phyloP scores from a whole-genome alignment of 2,888 invertebrate genomes.

The Listrodromus nycthemerus region DNA sequence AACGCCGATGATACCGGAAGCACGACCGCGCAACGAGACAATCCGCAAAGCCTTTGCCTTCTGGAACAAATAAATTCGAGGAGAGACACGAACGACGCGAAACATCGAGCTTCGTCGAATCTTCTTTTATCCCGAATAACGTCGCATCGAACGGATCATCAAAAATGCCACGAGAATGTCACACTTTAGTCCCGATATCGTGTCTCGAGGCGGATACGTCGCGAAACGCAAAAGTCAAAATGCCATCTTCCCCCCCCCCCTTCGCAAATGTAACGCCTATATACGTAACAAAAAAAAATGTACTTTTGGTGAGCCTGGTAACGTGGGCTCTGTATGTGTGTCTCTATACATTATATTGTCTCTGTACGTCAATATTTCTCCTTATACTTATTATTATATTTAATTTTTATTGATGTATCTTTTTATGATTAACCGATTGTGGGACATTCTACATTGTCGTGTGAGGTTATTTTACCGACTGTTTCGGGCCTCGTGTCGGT shows the following conservation, averaged over 20 bases:
- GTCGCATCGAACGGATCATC: conserved; percentile 9
- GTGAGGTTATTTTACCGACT: neutral
- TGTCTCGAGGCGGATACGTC: conserved; percentile 29
- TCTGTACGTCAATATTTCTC: conserved; percentile 54
- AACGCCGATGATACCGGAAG: conserved; percentile 64
- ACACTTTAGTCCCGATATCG: conserved; percentile 41
- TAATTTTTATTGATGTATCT: neutral
- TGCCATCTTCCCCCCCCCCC: too few relatives aligned
- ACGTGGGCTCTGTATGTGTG: conserved; percentile 58
- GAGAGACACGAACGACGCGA: neutral
- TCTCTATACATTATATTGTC: conserved; percentile 66
- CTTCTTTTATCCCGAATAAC: conserved; percentile 7
- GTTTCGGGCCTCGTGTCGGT: neutral
- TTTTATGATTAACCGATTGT: neutral
- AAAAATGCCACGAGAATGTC: conserved; percentile 18
- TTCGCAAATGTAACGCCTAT: conserved; percentile 37
- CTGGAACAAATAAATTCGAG: conserved; percentile 82
- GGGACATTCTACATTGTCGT: neutral
- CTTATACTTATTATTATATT: conserved; percentile 46
- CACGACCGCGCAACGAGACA: conserved; percentile 77
- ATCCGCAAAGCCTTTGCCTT: conserved; percentile 85
- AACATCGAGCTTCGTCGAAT: conserved; percentile 29
- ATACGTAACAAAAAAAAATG: conserved; percentile 56
- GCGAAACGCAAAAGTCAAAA: too few relatives aligned
- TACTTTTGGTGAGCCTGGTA: conserved; percentile 47